Conservation (phyloP, 2,888 invertebrate species). For the Nipponacmea schrenckii region DNA sequence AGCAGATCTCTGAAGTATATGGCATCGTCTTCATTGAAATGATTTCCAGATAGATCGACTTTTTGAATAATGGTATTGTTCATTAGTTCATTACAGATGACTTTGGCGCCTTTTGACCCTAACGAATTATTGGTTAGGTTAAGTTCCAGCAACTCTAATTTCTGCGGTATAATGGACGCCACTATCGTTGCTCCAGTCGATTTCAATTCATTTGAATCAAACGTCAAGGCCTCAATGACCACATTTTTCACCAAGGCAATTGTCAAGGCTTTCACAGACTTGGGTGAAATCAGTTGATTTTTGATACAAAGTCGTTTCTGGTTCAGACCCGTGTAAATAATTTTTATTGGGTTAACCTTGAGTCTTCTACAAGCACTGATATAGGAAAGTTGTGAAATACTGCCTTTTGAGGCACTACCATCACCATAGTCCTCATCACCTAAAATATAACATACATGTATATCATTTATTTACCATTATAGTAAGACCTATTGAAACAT, state of each 20-base stretch:
- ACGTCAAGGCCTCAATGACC: conserved; percentile 33
- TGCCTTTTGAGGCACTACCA: neutral
- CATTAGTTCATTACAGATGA: conserved; percentile 39
- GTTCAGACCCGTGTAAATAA: neutral
- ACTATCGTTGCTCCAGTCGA: conserved; percentile 33
- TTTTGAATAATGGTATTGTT: conserved; percentile 39
- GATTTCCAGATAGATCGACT: conserved; percentile 45
- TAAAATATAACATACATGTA: neutral
- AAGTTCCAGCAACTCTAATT: conserved; percentile 40
- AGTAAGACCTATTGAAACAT: too few species aligned
- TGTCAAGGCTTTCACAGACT: neutral
- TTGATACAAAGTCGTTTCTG: neutral
- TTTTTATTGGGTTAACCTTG: neutral
- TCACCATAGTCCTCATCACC: neutral
- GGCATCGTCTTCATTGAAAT: conserved; percentile 40
- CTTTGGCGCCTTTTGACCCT: conserved; percentile 37
- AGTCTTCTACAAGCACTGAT: neutral
- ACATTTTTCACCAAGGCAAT: conserved; percentile 16
- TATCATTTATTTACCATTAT: too few species aligned
- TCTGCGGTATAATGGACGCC: conserved; percentile 37
- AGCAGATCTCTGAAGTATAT: conserved; percentile 42
- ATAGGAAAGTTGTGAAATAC: neutral
- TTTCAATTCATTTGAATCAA: conserved; percentile 42
- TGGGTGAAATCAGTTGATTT: neutral
- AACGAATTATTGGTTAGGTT: conserved; percentile 40